A percentile compares a stretch with the other conserved stretches of the same genome.
These are phyloP conservation scores for Stratiomys singularior DNA, from an alignment of 2,888 invertebrate species.

Conservation along the genomic window DNA sequence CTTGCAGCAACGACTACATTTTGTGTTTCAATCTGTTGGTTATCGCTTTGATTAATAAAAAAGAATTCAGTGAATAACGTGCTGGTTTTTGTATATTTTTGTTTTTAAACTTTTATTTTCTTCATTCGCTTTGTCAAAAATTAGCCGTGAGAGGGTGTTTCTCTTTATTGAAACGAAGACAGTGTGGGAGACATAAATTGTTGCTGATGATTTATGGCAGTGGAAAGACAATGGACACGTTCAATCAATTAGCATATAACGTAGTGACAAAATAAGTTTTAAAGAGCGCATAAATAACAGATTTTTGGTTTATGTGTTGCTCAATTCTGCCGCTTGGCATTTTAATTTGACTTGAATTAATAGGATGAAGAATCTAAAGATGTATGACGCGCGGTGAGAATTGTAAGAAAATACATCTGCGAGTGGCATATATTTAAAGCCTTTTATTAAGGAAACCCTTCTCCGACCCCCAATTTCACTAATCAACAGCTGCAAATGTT, in stretches of 20 bases:
- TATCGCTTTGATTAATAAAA: background rate
- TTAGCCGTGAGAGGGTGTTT: background rate
- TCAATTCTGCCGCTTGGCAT: background rate
- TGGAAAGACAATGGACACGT: conserved; percentile 39
- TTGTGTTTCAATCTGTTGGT: conserved; percentile 3
- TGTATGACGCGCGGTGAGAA: too few relatives aligned
- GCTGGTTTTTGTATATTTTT: background rate
- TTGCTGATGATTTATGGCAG: conserved; percentile 33
- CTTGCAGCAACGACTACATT: background rate
- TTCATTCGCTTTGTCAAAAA: background rate
- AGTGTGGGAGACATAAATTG: conserved; percentile 22
- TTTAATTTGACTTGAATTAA: background rate
- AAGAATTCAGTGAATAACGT: background rate
- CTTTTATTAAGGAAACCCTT: too few relatives aligned
- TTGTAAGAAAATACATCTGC: too few relatives aligned
- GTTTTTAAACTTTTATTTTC: background rate
- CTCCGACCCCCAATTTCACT: too few relatives aligned
- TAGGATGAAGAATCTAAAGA: too few relatives aligned
- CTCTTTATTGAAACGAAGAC: background rate
- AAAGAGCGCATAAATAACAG: conserved; percentile 35
- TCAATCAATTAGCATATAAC: conserved; percentile 35
- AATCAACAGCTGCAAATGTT: too few relatives aligned
- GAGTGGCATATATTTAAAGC: too few relatives aligned
- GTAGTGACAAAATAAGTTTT: conserved; percentile 31
- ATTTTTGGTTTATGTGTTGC: background rate